These are phyloP conservation scores for Nipponia nippon DNA, from an alignment of 2,113 vertebrate genomes.

Conservation along the genomic window DNA sequence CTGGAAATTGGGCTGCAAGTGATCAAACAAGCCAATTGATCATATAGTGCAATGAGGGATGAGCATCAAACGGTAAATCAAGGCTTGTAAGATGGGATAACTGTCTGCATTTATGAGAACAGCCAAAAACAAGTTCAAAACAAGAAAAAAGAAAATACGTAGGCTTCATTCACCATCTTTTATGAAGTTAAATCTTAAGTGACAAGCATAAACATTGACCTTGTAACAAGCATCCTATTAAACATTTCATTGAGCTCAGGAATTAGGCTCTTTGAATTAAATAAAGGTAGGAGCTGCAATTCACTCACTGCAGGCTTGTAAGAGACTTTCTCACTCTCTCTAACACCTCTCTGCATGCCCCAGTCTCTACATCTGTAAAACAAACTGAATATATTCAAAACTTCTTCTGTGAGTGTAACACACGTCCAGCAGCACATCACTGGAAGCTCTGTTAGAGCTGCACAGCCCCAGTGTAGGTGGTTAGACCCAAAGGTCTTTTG, in stretches of 20 bases:
- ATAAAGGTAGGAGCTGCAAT: background rate
- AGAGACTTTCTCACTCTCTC: background rate
- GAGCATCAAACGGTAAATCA: background rate
- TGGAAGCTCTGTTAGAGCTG: background rate
- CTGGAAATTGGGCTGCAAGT: background rate
- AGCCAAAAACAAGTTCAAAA: background rate
- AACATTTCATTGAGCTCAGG: background rate
- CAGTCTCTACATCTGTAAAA: background rate
- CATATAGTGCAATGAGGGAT: background rate
- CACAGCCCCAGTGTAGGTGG: accelerated
- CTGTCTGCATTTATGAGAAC: background rate
- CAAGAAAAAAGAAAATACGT: background rate
- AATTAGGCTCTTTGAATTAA: background rate
- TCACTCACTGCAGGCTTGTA: accelerated
- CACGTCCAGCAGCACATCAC: background rate
- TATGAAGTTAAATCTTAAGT: background rate
- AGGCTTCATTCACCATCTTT: background rate
- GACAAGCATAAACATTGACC: background rate
- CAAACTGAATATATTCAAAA: background rate
- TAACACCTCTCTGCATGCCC: too few relatives aligned
- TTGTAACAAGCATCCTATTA: background rate
- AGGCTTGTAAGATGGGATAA: background rate
- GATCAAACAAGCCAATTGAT: background rate
- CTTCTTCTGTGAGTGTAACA: accelerated
- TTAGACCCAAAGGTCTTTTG: background rate